phyloP scores from a whole-genome alignment of 2,888 invertebrate genomes.

The Drymonia ruficornis region DNA sequence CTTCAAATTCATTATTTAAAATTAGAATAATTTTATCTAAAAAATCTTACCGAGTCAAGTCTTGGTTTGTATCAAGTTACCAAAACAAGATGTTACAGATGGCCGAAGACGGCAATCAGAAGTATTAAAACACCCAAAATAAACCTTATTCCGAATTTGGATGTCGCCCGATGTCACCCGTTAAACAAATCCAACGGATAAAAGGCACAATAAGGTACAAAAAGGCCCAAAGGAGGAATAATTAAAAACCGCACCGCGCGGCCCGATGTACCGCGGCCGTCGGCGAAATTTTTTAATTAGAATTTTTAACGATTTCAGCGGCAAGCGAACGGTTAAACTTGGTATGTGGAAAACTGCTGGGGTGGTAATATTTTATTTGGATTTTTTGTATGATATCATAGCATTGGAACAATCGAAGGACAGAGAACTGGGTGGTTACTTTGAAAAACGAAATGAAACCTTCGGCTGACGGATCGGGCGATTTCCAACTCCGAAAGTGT shows the following conservation, averaged over 20 bases:
- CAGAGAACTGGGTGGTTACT: no score
- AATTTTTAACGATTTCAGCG: conserved; percentile 33
- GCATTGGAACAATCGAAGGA: no score
- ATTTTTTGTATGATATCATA: not conserved
- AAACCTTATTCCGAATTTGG: conserved; percentile 30
- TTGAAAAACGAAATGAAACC: no score
- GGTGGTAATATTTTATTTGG: not conserved
- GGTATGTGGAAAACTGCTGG: not conserved
- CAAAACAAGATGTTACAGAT: no score
- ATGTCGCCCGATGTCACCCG: conserved; percentile 33
- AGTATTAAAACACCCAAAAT: no score
- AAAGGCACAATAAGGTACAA: conserved; percentile 14
- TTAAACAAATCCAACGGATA: conserved; percentile 35
- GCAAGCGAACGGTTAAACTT: conserved; percentile 17
- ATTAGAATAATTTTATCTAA: no score
- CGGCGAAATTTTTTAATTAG: conserved; percentile 31
- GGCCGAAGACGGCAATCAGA: no score
- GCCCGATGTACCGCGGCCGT: conserved; percentile 18
- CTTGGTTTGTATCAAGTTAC: no score
- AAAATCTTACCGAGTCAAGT: no score
- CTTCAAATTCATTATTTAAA: no score
- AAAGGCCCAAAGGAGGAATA: conserved; percentile 29
- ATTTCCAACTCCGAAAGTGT: no score
- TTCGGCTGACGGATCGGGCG: no score
- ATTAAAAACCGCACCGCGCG: conserved; percentile 33